Percentiles rank a stretch among this genome's conserved stretches.
phyloP scores from a whole-genome alignment of 2,113 vertebrate genomes.

The Lepus timidus region DNA sequence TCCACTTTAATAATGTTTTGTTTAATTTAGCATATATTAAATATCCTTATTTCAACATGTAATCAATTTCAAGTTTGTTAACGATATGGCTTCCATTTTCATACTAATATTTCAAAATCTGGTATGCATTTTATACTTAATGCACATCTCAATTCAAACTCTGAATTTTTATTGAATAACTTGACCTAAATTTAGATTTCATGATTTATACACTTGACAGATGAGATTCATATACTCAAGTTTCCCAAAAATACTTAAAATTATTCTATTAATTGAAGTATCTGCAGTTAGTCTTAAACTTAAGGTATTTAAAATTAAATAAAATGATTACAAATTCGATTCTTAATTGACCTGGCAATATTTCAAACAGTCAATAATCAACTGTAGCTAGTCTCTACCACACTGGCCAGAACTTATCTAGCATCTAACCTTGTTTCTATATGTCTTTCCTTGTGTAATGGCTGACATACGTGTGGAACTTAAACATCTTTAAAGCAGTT shows the following conservation, averaged over 20 bases:
- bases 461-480: neutral
- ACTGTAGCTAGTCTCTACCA: neutral
- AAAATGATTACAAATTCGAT: neutral
- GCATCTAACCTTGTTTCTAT: neutral
- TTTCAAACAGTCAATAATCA: neutral
- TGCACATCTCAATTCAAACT: neutral
- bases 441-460: neutral
- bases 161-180: constrained; percentile 10
- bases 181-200: constrained; percentile 12
- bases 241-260: constrained; percentile 12
- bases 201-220: neutral
- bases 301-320: neutral
- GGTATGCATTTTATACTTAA: neutral
- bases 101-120: neutral
- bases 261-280: neutral
- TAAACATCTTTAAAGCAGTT: neutral
- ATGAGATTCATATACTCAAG: neutral
- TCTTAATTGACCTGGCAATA: neutral
- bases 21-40: neutral
- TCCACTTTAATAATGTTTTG: neutral
- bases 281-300: neutral
- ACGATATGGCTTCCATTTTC: neutral
- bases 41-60: neutral
- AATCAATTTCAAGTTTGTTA: constrained; percentile 8
- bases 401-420: neutral